These are phyloP conservation scores for Cercopithecus petaurista DNA, from an alignment of 2,797 vertebrate species.

Conservation along the genomic window DNA sequence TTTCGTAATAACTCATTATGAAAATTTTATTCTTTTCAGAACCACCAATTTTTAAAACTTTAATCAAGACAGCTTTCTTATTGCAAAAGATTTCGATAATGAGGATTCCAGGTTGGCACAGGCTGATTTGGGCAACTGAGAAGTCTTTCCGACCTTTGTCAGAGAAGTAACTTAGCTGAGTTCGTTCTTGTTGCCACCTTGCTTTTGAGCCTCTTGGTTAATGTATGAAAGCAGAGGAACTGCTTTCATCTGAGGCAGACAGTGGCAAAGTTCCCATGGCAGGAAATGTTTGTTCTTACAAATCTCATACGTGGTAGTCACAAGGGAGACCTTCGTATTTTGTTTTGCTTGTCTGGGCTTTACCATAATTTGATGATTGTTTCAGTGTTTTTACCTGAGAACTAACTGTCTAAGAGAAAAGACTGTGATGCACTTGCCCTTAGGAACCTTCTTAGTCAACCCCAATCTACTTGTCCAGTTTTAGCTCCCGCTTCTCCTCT, in stretches of 20 bases:
- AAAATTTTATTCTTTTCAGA: background rate
- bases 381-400: background rate
- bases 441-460: background rate
- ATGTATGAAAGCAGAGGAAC: constrained; percentile 66
- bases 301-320: background rate
- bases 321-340: constrained; percentile 10
- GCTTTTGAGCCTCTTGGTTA: constrained; percentile 54
- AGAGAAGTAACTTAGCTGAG: background rate
- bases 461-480: background rate
- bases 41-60: background rate
- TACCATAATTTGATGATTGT: constrained; percentile 5
- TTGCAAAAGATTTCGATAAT: background rate
- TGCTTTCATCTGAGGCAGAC: constrained; percentile 65
- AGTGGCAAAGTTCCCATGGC: constrained; percentile 2
- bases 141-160: background rate
- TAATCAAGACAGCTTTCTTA: background rate
- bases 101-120: background rate
- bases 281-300: constrained; percentile 49
- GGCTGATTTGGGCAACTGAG: background rate
- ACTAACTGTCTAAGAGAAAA: background rate
- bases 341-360: background rate
- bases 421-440: background rate
- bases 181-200: background rate
- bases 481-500: background rate
- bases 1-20: background rate